Percentiles rank a stretch among this genome's conserved stretches.
Conservation (phyloP, 2,113 vertebrate genomes). For the Callospermophilus lateralis region DNA sequence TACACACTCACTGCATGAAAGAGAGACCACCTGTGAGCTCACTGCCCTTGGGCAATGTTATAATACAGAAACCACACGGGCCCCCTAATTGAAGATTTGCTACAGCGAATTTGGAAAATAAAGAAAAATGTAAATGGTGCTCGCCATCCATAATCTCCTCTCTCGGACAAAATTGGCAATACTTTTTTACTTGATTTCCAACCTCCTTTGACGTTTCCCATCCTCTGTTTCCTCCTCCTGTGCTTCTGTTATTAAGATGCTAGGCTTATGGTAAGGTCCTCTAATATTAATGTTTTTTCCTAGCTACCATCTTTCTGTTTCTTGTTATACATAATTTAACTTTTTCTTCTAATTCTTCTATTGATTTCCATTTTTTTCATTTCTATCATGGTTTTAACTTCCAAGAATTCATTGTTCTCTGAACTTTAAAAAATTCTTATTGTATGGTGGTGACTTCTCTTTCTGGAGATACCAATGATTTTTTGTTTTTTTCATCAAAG, state of each 20-base stretch:
- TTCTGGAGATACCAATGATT: neutral
- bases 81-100: neutral
- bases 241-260: neutral
- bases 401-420: neutral
- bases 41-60: neutral
- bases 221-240: neutral
- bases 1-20: neutral
- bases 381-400: neutral
- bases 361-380: neutral
- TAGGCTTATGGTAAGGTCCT: neutral
- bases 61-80: neutral
- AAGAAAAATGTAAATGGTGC: neutral
- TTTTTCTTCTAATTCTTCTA: conserved; percentile 18
- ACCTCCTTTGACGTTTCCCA: neutral
- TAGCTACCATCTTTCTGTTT: neutral
- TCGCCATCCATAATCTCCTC: neutral
- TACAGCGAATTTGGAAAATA: neutral
- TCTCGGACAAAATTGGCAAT: neutral
- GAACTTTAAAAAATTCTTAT: neutral
- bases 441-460: neutral
- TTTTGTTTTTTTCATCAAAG: neutral
- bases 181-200: neutral
- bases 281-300: neutral
- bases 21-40: neutral
- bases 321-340: neutral